phyloP scores from a whole-genome alignment of 1,140 invertebrate genomes.

The Arctopsyche grandis region DNA sequence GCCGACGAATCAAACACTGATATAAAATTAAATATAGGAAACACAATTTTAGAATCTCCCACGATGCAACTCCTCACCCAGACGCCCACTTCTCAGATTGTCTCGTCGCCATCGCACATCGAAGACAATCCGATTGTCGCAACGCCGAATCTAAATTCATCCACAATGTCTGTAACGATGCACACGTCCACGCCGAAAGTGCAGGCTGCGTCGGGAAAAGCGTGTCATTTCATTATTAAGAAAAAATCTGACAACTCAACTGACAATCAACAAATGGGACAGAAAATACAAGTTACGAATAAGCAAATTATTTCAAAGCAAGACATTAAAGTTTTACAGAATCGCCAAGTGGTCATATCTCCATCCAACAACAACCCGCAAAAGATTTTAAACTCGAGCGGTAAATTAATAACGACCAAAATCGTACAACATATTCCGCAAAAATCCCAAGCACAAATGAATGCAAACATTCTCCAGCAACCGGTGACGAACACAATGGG shows the following conservation, averaged over 20 bases:
- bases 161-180: conserved; percentile 51
- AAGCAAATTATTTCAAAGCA: conserved; percentile 64
- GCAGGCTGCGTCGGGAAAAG: conserved; percentile 57
- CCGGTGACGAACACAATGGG: conserved; percentile 21
- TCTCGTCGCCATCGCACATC: conserved; percentile 58
- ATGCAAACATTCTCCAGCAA: conserved; percentile 45
- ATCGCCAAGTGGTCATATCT: conserved; percentile 61
- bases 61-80: conserved; percentile 62
- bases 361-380: conserved; percentile 57
- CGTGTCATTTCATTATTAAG: conserved; percentile 63
- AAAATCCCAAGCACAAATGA: conserved; percentile 56
- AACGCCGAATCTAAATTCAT: not conserved
- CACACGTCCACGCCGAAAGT: conserved; percentile 57
- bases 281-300: conserved; percentile 62
- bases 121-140: conserved; percentile 50
- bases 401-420: conserved; percentile 63
- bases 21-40: conserved; percentile 59
- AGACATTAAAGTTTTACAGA: conserved; percentile 62
- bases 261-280: conserved; percentile 55
- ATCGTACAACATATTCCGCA: conserved; percentile 59
- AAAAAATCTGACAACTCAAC: conserved; percentile 56
- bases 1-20: conserved; percentile 61
- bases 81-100: conserved; percentile 60
- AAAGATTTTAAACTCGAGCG: conserved; percentile 59
- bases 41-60: conserved; percentile 59